Conservation (phyloP, 2,888 invertebrate genomes). For the Paralinhomoeus sp. region DNA sequence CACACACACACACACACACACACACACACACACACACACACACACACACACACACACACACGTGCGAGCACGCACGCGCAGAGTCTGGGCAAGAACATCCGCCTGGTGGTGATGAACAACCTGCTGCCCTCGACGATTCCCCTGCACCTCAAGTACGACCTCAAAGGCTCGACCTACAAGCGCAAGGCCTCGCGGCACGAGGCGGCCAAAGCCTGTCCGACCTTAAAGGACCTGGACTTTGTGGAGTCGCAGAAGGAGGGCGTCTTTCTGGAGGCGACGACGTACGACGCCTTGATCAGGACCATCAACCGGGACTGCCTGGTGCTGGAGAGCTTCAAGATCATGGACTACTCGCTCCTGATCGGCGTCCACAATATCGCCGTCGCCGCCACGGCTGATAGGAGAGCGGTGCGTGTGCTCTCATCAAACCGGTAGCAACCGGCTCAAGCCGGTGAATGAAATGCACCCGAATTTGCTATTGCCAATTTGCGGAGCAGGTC, state of each 20-base stretch:
- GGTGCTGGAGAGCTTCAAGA: slow-evolving; percentile 50
- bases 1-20: too few species aligned
- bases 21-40: too few species aligned
- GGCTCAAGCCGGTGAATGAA: too few species aligned
- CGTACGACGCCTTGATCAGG: slow-evolving; percentile 76
- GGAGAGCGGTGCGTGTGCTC: too few species aligned
- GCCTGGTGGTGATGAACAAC: slow-evolving; percentile 96
- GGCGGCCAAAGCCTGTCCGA: slow-evolving; percentile 66
- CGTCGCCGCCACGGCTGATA: slow-evolving; percentile 54
- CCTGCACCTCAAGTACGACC: slow-evolving; percentile 90
- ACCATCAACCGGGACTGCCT: slow-evolving; percentile 91
- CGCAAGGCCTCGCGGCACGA: slow-evolving; percentile 91
- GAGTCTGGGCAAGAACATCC: slow-evolving; percentile 96
- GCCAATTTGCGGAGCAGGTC: too few species aligned
- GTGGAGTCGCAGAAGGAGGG: slow-evolving; percentile 89
- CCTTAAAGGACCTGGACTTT: slow-evolving; percentile 92
- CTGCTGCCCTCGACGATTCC: slow-evolving; percentile 75
- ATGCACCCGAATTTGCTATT: too few species aligned
- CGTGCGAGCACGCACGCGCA: too few species aligned
- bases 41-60: too few species aligned
- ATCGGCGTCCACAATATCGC: slow-evolving; percentile 93
- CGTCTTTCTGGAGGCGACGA: slow-evolving; percentile 76
- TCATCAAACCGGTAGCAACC: too few species aligned
- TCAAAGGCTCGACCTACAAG: slow-evolving; percentile 96
- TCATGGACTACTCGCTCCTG: slow-evolving; percentile 96